Evolutionary conservation across 2,888 invertebrate genomes (phyloP), one percentile per base, ranked within the genome.

Genomic region (Melanotus villosus): DNA sequence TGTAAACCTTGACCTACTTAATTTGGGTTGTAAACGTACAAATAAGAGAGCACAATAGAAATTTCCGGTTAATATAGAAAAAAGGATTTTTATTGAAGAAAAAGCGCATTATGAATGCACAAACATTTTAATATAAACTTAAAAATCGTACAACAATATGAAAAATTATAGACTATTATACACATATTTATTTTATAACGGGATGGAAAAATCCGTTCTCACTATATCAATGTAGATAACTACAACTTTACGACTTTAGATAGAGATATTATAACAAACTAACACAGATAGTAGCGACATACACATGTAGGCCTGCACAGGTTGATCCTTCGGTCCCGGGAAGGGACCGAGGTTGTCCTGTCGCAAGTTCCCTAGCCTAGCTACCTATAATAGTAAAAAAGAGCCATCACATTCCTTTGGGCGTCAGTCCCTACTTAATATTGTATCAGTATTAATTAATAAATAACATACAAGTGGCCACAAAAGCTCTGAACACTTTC

Each of bases 91-190:
- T 65, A 72, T 75, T 74, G 60, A 68, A 68, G 60, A 64, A 65
- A 65, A 68, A 68, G 59, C 56, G 56, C 57, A 68, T 80, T 84
- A 81, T 85, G 89, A 91, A 91, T 91, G 90, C 91, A 91, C 91
- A 91, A 91, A 91, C 90, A 90, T 91, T 92, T 92, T 92, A 92
- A 92, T 92, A 92, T 91, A 92, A 92, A 92, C 92, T 92, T 92
- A 92, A 92, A 92, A 92, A 92, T 87, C 90, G 91, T 92, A 92
- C 91, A 92, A 91, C 91, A 92, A 91, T 92, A 91, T 92, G 91
- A 91, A 92, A 92, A 92, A 92, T 92, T 92, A 92, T 91, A 92
- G 90, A 90, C 91, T 91, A 91, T 91, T 86, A 86, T 88, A 87
- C 87, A 87, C 85, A 85, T 85, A 86, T 84, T 83, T 88, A 86